A percentile compares a stretch with the other conserved stretches of the same genome.
These are phyloP conservation scores for Gymnoscopelus microlampas DNA, from an alignment of 2,797 vertebrate genomes.

Conservation along the genomic window DNA sequence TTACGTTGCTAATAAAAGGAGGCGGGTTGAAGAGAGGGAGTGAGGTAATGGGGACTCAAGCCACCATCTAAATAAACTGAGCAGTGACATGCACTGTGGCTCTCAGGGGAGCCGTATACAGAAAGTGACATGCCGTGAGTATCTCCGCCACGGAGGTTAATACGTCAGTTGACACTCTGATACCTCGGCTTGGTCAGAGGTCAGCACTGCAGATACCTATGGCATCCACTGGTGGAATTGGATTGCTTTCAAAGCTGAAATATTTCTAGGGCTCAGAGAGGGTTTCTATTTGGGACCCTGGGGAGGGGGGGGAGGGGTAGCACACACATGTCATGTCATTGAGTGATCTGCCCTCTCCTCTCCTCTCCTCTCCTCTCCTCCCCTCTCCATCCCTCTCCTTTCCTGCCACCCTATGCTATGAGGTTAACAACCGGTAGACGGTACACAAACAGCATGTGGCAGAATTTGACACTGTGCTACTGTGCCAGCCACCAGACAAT, in stretches of 20 bases:
- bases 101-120: slow-evolving; percentile 40
- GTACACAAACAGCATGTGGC: not conserved
- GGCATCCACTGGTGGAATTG: slow-evolving; percentile 2
- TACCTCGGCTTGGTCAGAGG: slow-evolving; percentile 8
- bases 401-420: not conserved
- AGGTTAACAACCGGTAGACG: not conserved
- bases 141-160: slow-evolving; percentile 23
- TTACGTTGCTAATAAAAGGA: slow-evolving; percentile 81
- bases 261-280: slow-evolving; percentile 21
- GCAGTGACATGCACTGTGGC: slow-evolving; percentile 40
- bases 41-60: slow-evolving; percentile 63
- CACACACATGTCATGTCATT: slow-evolving; percentile 8
- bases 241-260: slow-evolving; percentile 33
- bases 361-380: not conserved
- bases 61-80: slow-evolving; percentile 69
- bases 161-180: slow-evolving; percentile 23
- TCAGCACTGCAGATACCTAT: slow-evolving; percentile 6
- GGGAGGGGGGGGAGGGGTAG: slow-evolving; percentile 14
- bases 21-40: slow-evolving; percentile 48
- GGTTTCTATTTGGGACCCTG: slow-evolving; percentile 9
- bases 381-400: not conserved
- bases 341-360: not conserved
- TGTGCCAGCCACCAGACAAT: slow-evolving; percentile 3
- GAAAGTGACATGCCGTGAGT: slow-evolving; percentile 23
- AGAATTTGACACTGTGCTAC: not conserved